A percentile compares a stretch with the other conserved stretches of the same genome.
Conservation (phyloP, 2,113 vertebrate species). For the Manacus vitellinus region DNA sequence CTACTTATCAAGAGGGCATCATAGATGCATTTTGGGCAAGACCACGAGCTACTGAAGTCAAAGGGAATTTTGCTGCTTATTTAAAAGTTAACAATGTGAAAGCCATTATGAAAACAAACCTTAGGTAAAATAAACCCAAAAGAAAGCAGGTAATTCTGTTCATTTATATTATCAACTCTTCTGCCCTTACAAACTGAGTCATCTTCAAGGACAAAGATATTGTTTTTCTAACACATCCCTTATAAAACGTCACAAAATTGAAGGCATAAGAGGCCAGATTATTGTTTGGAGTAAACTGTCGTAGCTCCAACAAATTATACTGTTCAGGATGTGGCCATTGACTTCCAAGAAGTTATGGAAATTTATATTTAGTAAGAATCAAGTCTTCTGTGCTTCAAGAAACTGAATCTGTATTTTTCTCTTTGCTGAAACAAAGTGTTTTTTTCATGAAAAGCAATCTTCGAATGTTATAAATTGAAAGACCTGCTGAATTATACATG, state of each 20-base stretch:
- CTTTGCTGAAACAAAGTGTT: not conserved
- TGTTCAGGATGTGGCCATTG: not conserved
- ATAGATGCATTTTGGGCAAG: not conserved
- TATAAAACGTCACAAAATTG: not conserved
- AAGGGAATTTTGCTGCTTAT: not conserved
- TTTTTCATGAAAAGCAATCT: not conserved
- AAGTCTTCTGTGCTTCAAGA: not conserved
- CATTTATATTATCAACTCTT: not conserved
- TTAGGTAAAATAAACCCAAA: not conserved
- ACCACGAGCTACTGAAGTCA: not conserved
- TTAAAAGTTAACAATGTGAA: not conserved
- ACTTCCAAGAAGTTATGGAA: not conserved
- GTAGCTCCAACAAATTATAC: not conserved
- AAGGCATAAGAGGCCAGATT: not conserved
- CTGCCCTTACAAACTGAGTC: not conserved
- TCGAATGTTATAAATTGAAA: not conserved
- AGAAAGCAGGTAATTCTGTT: not conserved
- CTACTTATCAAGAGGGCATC: not conserved
- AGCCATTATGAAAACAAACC: not conserved
- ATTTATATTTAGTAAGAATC: not conserved
- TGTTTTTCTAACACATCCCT: not conserved
- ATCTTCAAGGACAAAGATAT: not conserved
- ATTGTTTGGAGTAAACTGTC: not conserved
- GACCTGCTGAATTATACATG: not conserved
- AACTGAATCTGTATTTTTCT: not conserved